These are phyloP conservation scores for Alfaro cultratus DNA, from an alignment of 2,797 vertebrate species.

Conservation along the genomic window DNA sequence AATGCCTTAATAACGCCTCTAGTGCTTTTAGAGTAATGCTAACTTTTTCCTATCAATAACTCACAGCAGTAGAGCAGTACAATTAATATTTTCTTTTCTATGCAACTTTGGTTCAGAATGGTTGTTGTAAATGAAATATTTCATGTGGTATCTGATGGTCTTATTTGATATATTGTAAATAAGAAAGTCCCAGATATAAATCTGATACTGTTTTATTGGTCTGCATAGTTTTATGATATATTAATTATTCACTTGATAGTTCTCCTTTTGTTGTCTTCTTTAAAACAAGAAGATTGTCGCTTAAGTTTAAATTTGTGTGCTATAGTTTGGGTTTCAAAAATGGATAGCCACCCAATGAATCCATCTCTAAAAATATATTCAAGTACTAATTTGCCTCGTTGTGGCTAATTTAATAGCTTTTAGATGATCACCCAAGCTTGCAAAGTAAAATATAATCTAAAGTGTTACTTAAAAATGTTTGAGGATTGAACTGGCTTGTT, in stretches of 20 bases:
- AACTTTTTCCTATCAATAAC: conserved; percentile 34
- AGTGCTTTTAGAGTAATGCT: conserved; percentile 33
- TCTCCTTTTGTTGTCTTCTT: not conserved
- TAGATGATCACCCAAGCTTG: not conserved
- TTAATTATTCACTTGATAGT: not conserved
- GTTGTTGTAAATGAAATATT: not conserved
- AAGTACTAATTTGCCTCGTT: not conserved
- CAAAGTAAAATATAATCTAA: not conserved
- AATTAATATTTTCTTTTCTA: conserved; percentile 32
- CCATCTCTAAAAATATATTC: not conserved
- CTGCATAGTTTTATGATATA: not conserved
- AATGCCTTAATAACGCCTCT: conserved; percentile 12
- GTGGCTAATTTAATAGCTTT: not conserved
- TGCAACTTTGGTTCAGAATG: conserved; percentile 18
- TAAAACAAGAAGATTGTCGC: not conserved
- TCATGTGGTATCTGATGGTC: not conserved
- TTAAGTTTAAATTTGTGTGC: not conserved
- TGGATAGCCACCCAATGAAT: not conserved
- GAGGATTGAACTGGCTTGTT: not conserved
- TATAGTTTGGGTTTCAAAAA: not conserved
- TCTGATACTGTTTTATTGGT: not conserved
- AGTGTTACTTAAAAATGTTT: not conserved
- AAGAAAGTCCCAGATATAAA: not conserved
- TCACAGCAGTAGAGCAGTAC: conserved; percentile 13
- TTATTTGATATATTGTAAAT: not conserved